Percentiles rank a stretch among this genome's conserved stretches.
Evolutionary conservation across 2,113 vertebrate genomes (phyloP).

Genomic region (Oryzias melastigma): DNA sequence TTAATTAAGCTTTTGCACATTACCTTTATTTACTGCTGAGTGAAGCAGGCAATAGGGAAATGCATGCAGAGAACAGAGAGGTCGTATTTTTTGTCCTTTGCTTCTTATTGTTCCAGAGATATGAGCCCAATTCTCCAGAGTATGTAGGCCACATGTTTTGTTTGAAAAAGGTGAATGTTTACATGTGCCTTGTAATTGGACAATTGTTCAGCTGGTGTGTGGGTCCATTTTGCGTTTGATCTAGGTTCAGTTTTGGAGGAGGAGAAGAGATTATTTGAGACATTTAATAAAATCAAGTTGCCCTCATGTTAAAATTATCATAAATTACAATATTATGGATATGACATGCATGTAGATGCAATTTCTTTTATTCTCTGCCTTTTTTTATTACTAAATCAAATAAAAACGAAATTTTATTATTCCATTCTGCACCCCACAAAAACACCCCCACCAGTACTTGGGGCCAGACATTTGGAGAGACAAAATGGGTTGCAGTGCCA

Average conservation of each 20-base stretch:
- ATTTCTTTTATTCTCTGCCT: too few species aligned
- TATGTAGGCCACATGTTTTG: conserved; percentile 13
- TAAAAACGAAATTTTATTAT: too few species aligned
- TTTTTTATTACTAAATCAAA: too few species aligned
- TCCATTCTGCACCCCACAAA: too few species aligned
- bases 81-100: conserved; percentile 60
- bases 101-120: conserved; percentile 54
- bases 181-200: not conserved
- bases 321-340: too few species aligned
- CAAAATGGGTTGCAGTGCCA: conserved; percentile 64
- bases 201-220: not conserved
- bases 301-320: not conserved
- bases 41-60: conserved; percentile 48
- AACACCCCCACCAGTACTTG: too few species aligned
- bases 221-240: not conserved
- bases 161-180: conserved; percentile 24
- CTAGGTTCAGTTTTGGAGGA: not conserved
- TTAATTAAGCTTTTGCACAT: conserved; percentile 79
- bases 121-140: conserved; percentile 35
- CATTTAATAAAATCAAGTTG: not conserved
- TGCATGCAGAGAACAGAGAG: conserved; percentile 46
- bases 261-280: too few species aligned
- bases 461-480: too few species aligned
- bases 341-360: too few species aligned
- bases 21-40: conserved; percentile 75